Base-by-base conservation (phyloP, 2,888 invertebrate species). In the Lasius fuliginosus region DNA sequence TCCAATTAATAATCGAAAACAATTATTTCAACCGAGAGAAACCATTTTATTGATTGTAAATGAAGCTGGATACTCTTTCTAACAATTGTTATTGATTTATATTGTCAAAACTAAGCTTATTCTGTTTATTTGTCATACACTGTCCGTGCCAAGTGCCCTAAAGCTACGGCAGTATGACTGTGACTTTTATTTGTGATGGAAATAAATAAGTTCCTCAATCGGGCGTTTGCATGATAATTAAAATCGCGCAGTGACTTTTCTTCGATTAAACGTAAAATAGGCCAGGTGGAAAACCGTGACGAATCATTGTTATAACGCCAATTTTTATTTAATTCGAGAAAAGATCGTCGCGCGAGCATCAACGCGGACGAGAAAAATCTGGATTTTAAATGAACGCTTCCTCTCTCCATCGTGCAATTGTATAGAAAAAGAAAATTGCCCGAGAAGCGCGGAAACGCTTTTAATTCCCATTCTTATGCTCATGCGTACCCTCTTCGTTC, bases 151-250 rank as follows among this genome's bases (percentile, higher is more conserved):
- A 75, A 49, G 23, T 67, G 53, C 56, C 23, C 15, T 23, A 86
- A 84, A 87, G 86, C 77, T 42, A 73, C 46, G 67, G 53, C 89
- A 83, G 75, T 77, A 89, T 82, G 75, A 87, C 67, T 82, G 68
- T 56, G 60, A 64, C 68, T 69, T 71, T 75, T 88, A 18, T 46
- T 90, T 85, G 84, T 85, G 83, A 85, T 76, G 71, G 77, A 86
- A 90, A 88, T 86, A 90, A 88, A 85, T 86, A 89, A 86, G 85
- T 83, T 77, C 27, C 60, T 65, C 64, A 68, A 77, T 71, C 64
- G 23, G 86, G 76, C 71, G 27, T 75, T 89, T 65, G 88, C 84
- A 86, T 88, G 86, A 83, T 85, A 84, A 89, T 87, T 86, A 84
- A 88, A 83, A 85, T 88, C 71, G 83, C 58, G 8, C 73, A 62